phyloP scores from a whole-genome alignment of 1,140 invertebrate genomes.

The Drosophila simulans region DNA sequence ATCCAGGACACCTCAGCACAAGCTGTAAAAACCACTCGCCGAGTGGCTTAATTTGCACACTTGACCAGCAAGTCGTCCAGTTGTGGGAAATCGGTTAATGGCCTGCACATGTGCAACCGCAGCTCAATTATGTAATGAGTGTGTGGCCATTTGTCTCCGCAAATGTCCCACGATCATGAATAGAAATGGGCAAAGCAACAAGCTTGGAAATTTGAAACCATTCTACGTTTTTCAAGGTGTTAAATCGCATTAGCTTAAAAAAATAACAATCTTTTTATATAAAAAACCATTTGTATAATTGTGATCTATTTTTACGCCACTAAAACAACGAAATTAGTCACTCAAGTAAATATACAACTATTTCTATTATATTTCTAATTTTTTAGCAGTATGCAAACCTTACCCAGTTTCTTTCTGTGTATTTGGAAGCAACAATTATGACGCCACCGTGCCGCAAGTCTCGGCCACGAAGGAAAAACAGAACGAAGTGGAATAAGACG shows the following conservation, averaged over 20 bases:
- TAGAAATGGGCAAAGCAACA: neutral
- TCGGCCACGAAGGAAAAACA: neutral
- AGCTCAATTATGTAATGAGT: conserved; percentile 40
- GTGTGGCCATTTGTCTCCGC: neutral
- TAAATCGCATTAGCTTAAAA: too few species aligned
- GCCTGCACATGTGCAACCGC: conserved; percentile 28
- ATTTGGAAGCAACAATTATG: conserved; percentile 56
- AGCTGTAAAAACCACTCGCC: conserved; percentile 11
- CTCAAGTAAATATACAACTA: too few species aligned
- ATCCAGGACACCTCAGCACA: conserved; percentile 24
- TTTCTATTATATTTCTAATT: too few species aligned
- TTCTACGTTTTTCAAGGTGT: too few species aligned
- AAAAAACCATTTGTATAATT: too few species aligned
- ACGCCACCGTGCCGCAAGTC: conserved; percentile 17
- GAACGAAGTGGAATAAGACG: conserved; percentile 4
- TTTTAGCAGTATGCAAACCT: too few species aligned
- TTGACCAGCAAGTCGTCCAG: conserved; percentile 11
- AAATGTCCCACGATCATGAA: neutral
- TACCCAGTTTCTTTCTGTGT: neutral
- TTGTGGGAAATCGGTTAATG: conserved; percentile 39
- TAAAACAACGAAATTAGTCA: too few species aligned
- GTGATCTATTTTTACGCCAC: too few species aligned
- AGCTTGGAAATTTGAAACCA: too few species aligned
- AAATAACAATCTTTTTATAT: too few species aligned
- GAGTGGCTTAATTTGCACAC: conserved; percentile 21